Evolutionary conservation across 2,797 vertebrate genomes (phyloP), one percentile per base, ranked within the genome.

Genomic region (Gymnoscopelus microlampas): DNA sequence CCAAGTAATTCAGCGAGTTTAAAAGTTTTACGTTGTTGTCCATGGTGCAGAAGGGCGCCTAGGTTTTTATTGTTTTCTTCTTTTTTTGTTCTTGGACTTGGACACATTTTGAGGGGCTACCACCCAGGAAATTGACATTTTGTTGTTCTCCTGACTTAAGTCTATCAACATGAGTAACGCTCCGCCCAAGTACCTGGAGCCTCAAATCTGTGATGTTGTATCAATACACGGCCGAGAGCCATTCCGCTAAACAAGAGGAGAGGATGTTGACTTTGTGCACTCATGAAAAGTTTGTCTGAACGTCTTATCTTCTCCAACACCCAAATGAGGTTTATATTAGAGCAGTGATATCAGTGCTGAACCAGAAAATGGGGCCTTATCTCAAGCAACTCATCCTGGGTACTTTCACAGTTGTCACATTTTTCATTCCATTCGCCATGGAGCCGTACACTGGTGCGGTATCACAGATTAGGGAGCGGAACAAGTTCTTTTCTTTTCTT

Each of bases 261-360:
- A 32, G 29, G 50, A 23, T 2, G 7, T 54, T 77, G 68, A 61
- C 74, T 86, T 68, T 84, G 65, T 74, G 68, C 71, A 57, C 74
- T 73, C 72, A 35, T 74, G 70, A 76, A 54, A 82, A 81, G 66
- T 87, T 77, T 74, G 71, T 75, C 81, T 77, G 69, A 64, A 58
- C 75, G 73, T 69, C 68, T 83, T 85, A 88, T 86, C 79, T 83
- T 53, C 48, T 74, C 50, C 64, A 71, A 68, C n/a, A 66, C 72
- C 79, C 65, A 80, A 83, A 82, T 82, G n/a, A 54, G 70, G 60
- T 81, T 83, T 80, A 86, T 82, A 85, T 81, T 80, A 84, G 77
- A 70, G 49, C 73, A 53, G 47, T 68, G 71, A 79, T 87, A 83
- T 88, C 83, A 78, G 73, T 59, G 23, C 53, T 70, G 63, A 78